Percentiles rank a stretch among this genome's conserved stretches.
Conservation (phyloP, 2,113 vertebrate genomes). For the Sakesphorus luctuosus region DNA sequence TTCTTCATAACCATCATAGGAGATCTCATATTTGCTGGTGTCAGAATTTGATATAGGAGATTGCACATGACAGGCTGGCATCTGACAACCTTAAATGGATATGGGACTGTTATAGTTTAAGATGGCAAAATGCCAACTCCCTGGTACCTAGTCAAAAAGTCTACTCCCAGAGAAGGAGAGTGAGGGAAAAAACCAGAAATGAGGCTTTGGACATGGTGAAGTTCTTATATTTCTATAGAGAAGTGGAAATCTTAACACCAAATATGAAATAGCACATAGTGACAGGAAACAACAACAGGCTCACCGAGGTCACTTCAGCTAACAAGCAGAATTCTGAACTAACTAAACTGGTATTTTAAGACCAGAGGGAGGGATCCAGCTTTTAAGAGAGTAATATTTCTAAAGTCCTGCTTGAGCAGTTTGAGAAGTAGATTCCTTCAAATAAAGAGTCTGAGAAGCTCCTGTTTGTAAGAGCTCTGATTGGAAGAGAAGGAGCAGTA, state of each 20-base stretch:
- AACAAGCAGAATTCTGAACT: too few species aligned
- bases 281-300: too few species aligned
- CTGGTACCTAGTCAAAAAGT: too few species aligned
- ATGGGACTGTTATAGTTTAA: too few species aligned
- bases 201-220: too few species aligned
- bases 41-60: not conserved
- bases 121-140: too few species aligned
- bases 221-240: too few species aligned
- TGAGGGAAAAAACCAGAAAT: too few species aligned
- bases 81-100: not conserved
- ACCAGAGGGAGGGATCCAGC: not conserved
- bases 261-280: too few species aligned
- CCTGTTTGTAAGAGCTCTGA: not conserved
- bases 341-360: not conserved
- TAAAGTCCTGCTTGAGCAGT: not conserved
- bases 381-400: not conserved
- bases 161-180: too few species aligned
- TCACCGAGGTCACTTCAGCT: too few species aligned
- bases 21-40: not conserved
- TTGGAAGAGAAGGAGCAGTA: not conserved
- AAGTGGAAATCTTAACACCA: too few species aligned
- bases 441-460: not conserved
- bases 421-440: not conserved
- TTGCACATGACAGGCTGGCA: not conserved
- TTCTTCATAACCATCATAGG: not conserved